A percentile compares a stretch with the other conserved stretches of the same genome.
Evolutionary conservation across 2,797 vertebrate genomes (phyloP).

Genomic region (Cottoperca gobio): DNA sequence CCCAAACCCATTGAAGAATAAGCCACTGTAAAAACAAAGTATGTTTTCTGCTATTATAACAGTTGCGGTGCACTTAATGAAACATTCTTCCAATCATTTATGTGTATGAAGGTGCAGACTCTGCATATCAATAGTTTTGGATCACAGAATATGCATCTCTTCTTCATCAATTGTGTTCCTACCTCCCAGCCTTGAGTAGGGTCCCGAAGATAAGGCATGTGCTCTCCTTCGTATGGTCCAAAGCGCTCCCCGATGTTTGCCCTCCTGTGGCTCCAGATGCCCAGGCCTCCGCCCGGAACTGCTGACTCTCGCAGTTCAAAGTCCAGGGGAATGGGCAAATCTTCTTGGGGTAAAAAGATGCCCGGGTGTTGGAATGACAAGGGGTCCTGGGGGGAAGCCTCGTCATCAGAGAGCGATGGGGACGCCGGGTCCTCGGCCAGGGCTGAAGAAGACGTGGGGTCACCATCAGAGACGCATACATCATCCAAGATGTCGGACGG

Average conservation of each 20-base stretch:
- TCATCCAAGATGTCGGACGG: constrained; percentile 88
- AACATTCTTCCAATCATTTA: neutral
- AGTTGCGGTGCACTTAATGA: neutral
- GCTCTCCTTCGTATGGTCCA: constrained; percentile 93
- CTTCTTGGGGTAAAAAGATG: constrained; percentile 88
- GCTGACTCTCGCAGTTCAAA: constrained; percentile 94
- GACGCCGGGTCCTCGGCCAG: constrained; percentile 86
- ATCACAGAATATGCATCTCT: neutral
- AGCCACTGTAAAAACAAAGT: neutral
- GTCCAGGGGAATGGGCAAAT: constrained; percentile 89
- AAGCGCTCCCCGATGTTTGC: constrained; percentile 92
- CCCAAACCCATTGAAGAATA: neutral
- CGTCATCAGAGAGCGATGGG: constrained; percentile 88
- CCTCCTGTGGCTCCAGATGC: constrained; percentile 94
- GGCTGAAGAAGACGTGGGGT: constrained; percentile 72
- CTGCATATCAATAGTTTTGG: neutral
- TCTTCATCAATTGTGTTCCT: constrained; percentile 69
- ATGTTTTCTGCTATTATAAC: constrained; percentile 1
- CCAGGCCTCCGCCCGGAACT: constrained; percentile 86
- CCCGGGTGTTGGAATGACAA: constrained; percentile 87
- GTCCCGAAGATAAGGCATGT: constrained; percentile 85
- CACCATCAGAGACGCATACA: constrained; percentile 84
- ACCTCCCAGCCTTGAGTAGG: constrained; percentile 94
- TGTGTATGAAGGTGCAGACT: neutral
- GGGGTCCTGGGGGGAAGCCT: constrained; percentile 86